phyloP scores from a whole-genome alignment of 2,113 vertebrate species.

The Aplodontia rufa region DNA sequence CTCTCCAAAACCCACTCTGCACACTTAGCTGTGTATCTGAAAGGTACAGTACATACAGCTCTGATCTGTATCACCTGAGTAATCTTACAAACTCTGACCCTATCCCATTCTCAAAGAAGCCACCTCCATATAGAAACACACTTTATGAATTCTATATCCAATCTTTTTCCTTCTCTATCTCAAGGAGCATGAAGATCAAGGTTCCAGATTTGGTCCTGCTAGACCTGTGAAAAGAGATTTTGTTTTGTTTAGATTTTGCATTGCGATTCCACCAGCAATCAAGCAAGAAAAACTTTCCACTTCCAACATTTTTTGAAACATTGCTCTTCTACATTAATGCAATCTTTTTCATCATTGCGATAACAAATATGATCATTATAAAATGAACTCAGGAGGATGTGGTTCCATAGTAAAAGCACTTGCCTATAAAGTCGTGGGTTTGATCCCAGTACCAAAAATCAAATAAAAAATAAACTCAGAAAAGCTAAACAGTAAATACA shows the following conservation, averaged over 20 bases:
- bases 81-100: neutral
- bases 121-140: neutral
- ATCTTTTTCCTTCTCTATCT: neutral
- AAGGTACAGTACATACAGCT: neutral
- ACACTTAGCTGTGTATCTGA: fast-evolving
- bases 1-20: neutral
- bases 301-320: neutral
- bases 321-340: neutral
- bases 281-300: neutral
- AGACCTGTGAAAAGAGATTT: neutral
- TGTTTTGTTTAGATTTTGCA: neutral
- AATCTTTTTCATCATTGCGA: neutral
- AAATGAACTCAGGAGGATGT: neutral
- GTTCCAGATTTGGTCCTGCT: neutral
- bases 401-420: neutral
- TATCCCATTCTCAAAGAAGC: neutral
- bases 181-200: neutral
- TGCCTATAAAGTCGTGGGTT: neutral
- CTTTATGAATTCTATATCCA: neutral
- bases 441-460: neutral
- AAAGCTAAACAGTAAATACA: neutral
- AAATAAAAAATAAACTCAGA: neutral
- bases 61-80: neutral
- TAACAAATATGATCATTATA: neutral
- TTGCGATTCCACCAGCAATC: neutral